A percentile compares a stretch with the other conserved stretches of the same genome.
These are phyloP conservation scores for Brachyopa scutellaris DNA, from an alignment of 2,888 invertebrate genomes.

Conservation along the genomic window DNA sequence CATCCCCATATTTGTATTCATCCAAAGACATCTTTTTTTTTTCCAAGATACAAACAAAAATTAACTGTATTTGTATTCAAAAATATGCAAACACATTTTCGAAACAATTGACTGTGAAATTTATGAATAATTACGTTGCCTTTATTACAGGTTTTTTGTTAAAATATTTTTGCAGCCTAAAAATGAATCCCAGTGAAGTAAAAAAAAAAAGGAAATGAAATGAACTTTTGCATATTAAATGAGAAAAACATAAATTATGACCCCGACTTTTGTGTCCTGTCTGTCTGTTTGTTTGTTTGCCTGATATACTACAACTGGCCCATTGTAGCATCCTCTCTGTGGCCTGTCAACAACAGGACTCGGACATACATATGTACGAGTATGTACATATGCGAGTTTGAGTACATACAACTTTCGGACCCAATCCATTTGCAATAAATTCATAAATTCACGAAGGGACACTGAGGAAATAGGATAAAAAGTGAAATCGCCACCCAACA, in stretches of 20 bases:
- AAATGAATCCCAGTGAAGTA: background rate
- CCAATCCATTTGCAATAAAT: constrained; percentile 71
- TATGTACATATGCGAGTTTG: too few relatives aligned
- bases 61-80: constrained; percentile 10
- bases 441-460: constrained; percentile 57
- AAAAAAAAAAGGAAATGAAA: constrained; percentile 17
- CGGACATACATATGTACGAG: too few relatives aligned
- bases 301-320: constrained; percentile 7
- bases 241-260: constrained; percentile 52
- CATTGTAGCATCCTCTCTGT: constrained; percentile 15
- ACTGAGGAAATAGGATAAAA: background rate
- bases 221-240: constrained; percentile 57
- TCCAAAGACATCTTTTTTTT: too few relatives aligned
- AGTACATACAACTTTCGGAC: constrained; percentile 50
- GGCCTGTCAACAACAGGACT: constrained; percentile 58
- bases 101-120: constrained; percentile 71
- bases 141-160: constrained; percentile 34
- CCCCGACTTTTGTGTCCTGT: constrained; percentile 6
- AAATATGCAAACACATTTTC: constrained; percentile 57
- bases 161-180: background rate
- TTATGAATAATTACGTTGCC: constrained; percentile 65
- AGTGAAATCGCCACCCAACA: too few relatives aligned
- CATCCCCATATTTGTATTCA: too few relatives aligned
- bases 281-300: constrained; percentile 13
- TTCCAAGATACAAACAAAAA: too few relatives aligned